phyloP scores from a whole-genome alignment of 2,113 vertebrate species.

The Gulo gulo region DNA sequence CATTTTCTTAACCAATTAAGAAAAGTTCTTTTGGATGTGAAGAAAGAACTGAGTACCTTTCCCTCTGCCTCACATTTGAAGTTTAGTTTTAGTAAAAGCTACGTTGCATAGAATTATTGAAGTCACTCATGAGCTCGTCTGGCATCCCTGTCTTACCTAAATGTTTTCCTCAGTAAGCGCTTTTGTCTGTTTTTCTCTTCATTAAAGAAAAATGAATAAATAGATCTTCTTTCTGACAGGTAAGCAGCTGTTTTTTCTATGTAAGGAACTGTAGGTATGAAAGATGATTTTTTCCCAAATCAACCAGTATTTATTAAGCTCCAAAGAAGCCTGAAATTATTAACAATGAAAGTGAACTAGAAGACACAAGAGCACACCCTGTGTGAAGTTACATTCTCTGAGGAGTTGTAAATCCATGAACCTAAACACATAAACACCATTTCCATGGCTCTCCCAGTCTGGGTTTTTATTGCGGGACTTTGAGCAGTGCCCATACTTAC shows the following conservation, averaged over 20 bases:
- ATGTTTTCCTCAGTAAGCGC: not conserved
- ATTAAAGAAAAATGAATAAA: slow-evolving; percentile 19
- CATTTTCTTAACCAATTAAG: not conserved
- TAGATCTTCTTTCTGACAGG: not conserved
- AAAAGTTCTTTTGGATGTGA: not conserved
- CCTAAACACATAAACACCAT: not conserved
- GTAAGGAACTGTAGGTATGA: not conserved
- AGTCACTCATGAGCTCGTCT: not conserved
- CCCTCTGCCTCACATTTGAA: not conserved
- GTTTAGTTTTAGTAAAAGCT: not conserved
- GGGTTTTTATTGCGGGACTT: not conserved
- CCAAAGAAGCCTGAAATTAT: not conserved
- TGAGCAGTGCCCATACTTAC: not conserved
- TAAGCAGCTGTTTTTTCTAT: not conserved
- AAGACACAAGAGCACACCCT: not conserved
- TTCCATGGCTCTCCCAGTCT: not conserved
- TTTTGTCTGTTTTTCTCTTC: not conserved
- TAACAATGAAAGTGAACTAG: not conserved
- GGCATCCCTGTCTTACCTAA: not conserved
- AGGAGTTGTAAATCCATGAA: not conserved
- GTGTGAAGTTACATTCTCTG: not conserved
- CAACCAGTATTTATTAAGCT: not conserved
- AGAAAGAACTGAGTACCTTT: not conserved
- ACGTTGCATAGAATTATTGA: not conserved
- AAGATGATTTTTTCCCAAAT: not conserved